phyloP scores from a whole-genome alignment of 2,888 invertebrate species.

The Campopleginae sp. region DNA sequence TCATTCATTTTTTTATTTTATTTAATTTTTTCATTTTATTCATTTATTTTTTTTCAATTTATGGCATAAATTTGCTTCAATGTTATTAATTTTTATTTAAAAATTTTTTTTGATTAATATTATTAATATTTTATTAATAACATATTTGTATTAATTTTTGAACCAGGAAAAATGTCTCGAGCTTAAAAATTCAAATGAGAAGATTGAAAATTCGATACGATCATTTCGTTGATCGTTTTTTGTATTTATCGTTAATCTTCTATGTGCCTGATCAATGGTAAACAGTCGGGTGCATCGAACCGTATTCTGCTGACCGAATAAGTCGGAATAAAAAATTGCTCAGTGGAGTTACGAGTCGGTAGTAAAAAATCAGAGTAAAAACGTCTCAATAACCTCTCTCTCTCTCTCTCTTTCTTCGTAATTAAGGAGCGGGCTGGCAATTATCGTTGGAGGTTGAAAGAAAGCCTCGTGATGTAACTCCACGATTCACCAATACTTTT shows the following conservation, averaged over 20 bases:
- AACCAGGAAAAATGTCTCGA: too few species aligned
- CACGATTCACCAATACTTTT: conserved; percentile 35
- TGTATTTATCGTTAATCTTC: neutral
- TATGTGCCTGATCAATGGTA: conserved; percentile 18
- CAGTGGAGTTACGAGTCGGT: neutral
- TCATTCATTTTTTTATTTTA: too few species aligned
- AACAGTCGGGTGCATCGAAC: conserved; percentile 35
- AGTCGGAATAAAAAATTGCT: conserved; percentile 10
- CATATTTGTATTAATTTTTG: too few species aligned
- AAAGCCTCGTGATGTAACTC: conserved; percentile 47
- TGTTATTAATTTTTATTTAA: too few species aligned
- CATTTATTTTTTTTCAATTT: too few species aligned
- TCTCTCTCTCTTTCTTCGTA: conserved; percentile 22
- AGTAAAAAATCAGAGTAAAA: neutral
- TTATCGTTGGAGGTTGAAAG: conserved; percentile 14
- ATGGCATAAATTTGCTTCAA: too few species aligned
- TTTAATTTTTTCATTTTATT: too few species aligned
- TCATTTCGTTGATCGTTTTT: too few species aligned
- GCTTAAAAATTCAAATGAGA: neutral
- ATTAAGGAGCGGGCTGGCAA: conserved; percentile 34
- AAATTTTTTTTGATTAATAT: too few species aligned
- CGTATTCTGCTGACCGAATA: conserved; percentile 20
- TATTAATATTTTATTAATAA: too few species aligned
- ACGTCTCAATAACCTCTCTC: conserved; percentile 5
- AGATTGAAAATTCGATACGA: neutral